These are phyloP conservation scores for Cephalopterus ornatus DNA, from an alignment of 2,113 vertebrate species.

Conservation along the genomic window DNA sequence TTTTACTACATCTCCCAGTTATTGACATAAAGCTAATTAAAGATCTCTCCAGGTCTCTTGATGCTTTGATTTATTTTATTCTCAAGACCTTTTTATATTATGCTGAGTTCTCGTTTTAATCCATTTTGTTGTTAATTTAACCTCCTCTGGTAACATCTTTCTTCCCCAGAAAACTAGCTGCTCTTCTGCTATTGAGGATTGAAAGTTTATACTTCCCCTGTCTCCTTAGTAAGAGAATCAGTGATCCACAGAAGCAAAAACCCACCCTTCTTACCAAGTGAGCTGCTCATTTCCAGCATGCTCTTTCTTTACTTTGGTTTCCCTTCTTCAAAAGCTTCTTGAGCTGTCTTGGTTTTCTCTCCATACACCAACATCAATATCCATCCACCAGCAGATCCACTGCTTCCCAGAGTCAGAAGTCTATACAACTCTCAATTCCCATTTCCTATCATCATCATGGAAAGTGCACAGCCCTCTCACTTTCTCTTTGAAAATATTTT, in stretches of 20 bases:
- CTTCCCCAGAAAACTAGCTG: not conserved
- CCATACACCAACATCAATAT: not conserved
- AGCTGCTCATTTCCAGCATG: not conserved
- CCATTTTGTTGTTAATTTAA: not conserved
- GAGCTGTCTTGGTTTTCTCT: not conserved
- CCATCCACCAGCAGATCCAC: rapidly evolving
- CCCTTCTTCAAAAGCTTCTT: not conserved
- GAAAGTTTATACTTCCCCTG: not conserved
- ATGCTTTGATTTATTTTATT: not conserved
- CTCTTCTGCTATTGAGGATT: not conserved
- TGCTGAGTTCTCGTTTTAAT: not conserved
- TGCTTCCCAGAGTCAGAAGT: not conserved
- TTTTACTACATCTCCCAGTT: not conserved
- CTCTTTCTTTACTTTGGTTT: not conserved
- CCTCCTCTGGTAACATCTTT: not conserved
- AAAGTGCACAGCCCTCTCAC: not conserved
- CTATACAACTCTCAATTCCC: not conserved
- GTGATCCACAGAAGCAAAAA: not conserved
- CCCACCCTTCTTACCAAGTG: not conserved
- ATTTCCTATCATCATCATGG: not conserved
- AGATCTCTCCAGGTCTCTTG: not conserved
- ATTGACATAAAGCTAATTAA: not conserved
- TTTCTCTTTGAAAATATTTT: not conserved
- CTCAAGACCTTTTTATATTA: not conserved
- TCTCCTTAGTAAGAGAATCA: not conserved